Evolutionary conservation across 2,888 invertebrate species (phyloP).

Genomic region (Neoascia interrupta): DNA sequence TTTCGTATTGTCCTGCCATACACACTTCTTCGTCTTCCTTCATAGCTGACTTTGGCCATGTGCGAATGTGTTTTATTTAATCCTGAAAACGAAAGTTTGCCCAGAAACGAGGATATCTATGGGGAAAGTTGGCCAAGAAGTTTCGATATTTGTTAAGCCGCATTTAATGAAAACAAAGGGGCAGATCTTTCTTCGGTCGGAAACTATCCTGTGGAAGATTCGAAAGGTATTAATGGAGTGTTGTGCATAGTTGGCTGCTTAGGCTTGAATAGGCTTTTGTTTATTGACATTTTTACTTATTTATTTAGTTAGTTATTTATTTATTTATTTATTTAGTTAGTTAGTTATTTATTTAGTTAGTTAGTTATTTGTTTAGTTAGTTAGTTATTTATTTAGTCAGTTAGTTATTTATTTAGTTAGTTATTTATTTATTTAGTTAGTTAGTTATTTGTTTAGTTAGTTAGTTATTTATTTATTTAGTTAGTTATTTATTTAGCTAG

Average conservation of each 20-base stretch:
- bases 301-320: no score
- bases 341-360: no score
- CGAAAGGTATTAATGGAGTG: conserved; percentile 3
- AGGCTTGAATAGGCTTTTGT: conserved; percentile 7
- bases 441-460: no score
- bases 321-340: no score
- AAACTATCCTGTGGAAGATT: conserved; percentile 15
- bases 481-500: no score
- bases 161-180: conserved; percentile 68
- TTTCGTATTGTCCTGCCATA: no score
- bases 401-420: no score
- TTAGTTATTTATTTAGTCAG: no score
- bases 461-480: no score
- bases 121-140: conserved; percentile 56
- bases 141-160: conserved; percentile 69
- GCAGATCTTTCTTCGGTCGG: conserved; percentile 12
- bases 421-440: no score
- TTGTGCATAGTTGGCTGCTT: neutral
- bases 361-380: no score
- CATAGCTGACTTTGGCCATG: conserved; percentile 56
- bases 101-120: conserved; percentile 40
- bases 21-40: conserved; percentile 14
- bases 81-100: conserved; percentile 65
- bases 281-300: conserved; percentile 28
- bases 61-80: conserved; percentile 54